These are phyloP conservation scores for Hydropotes inermis DNA, from an alignment of 2,113 vertebrate species.

Conservation along the genomic window DNA sequence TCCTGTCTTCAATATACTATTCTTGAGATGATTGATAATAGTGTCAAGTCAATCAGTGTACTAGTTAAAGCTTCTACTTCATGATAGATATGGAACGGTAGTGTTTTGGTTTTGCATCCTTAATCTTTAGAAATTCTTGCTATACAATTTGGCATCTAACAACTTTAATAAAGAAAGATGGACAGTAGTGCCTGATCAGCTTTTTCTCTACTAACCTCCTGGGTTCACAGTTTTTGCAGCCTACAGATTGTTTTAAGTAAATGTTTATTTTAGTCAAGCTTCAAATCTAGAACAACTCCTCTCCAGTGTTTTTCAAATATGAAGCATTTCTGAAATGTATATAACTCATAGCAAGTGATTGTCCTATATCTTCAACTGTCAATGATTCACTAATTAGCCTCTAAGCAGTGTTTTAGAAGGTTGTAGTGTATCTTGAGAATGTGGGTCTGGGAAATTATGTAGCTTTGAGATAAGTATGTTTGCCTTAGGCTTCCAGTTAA, in stretches of 20 bases:
- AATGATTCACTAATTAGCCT: neutral
- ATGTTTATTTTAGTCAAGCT: constrained; percentile 6
- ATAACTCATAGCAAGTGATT: neutral
- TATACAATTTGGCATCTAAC: neutral
- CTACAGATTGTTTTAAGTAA: neutral
- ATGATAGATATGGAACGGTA: neutral
- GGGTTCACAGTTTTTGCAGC: neutral
- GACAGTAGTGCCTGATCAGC: neutral
- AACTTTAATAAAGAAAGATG: constrained; percentile 10
- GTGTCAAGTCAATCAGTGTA: neutral
- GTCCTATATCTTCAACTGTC: neutral
- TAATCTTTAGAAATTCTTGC: neutral
- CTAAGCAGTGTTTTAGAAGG: neutral
- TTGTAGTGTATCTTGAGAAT: constrained; percentile 16
- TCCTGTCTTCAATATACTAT: neutral
- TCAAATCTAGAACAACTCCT: neutral
- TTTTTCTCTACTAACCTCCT: neutral
- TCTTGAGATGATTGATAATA: constrained; percentile 4
- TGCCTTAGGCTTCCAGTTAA: constrained; percentile 17
- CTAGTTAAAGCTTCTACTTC: constrained; percentile 8
- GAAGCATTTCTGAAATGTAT: neutral
- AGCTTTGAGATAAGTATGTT: neutral
- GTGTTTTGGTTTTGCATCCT: neutral
- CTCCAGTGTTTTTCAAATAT: neutral
- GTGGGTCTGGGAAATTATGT: neutral